A percentile compares a stretch with the other conserved stretches of the same genome.
These are phyloP conservation scores for Gryllus longicercus DNA, from an alignment of 2,888 invertebrate species.

Conservation along the genomic window DNA sequence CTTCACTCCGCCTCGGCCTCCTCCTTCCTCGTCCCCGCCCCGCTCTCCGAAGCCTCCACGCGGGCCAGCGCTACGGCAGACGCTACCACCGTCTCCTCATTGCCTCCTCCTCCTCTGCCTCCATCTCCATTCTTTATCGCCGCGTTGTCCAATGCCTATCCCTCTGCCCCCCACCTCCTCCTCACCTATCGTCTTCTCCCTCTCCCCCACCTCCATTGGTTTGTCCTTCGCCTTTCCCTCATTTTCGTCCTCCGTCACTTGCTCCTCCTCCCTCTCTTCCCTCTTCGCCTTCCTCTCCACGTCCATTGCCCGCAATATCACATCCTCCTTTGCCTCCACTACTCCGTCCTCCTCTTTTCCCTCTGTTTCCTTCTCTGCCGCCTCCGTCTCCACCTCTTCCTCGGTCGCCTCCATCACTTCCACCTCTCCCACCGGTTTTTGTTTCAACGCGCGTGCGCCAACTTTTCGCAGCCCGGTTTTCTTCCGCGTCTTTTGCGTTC, in stretches of 20 bases:
- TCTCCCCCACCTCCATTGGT: background rate
- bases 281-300: background rate
- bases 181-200: background rate
- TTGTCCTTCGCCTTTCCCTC: background rate
- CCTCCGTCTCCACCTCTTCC: background rate
- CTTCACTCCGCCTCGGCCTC: background rate
- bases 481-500: background rate
- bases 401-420: background rate
- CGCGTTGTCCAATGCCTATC: background rate
- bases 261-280: background rate
- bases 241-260: background rate
- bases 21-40: background rate
- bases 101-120: background rate
- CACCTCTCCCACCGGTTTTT: background rate
- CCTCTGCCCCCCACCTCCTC: background rate
- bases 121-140: background rate
- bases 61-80: background rate
- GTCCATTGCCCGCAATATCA: background rate
- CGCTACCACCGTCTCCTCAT: background rate
- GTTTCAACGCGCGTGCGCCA: background rate
- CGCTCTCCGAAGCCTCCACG: background rate
- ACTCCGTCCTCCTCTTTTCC: background rate
- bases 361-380: background rate
- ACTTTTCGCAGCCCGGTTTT: background rate
- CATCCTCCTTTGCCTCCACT: background rate